Evolutionary conservation across 2,888 invertebrate genomes (phyloP), one percentile per base, ranked within the genome.

Genomic region (Ectemnius cavifrons): DNA sequence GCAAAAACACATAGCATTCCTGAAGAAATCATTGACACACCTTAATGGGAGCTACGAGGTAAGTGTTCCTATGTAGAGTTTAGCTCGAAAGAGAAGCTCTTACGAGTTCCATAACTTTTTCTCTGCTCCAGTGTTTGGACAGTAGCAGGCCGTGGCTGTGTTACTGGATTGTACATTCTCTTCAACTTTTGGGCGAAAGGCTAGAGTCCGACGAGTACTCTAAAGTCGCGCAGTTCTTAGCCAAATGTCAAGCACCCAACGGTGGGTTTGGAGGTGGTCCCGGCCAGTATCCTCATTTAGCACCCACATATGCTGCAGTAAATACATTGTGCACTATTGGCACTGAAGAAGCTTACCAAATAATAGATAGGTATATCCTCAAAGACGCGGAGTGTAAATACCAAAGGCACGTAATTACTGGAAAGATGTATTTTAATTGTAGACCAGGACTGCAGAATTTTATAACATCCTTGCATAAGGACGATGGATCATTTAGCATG

Each of bases 211-310:
- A 92, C 28, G 91, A 92, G 11, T 92, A 93, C 75, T 91, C 92
- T 49, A 91, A 92, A 68, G 92, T 95, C 71, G 92, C 93, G 16
- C 89, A 92, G 63, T 95, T 95, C 89, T 90, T 95, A 77, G 91
- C 85, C 73, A 94, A 93, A 86, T 97, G 97, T 89, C 97, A 97
- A 89, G 93, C 94, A 89, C 93, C 94, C 13, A 92, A 94, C 61
- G 98, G 98, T 52, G 98, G 98, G 0, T 98, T 97, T 92, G 96
- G 95, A 71, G 99, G 99, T 67, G 99, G 99, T 0, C 99, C 99
- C 0, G 94, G 95, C 0, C 99, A 99, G 91, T 92, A 94, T 85
- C 93, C 99, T 20, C 99, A 99, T 92, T 93, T 99, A 73, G 99
- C 99, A 0, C 95, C 99, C 3, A 99, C 99, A 0, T 99, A 99